These are phyloP conservation scores for Nematolebias whitei DNA, from an alignment of 2,113 vertebrate species.

Conservation along the genomic window DNA sequence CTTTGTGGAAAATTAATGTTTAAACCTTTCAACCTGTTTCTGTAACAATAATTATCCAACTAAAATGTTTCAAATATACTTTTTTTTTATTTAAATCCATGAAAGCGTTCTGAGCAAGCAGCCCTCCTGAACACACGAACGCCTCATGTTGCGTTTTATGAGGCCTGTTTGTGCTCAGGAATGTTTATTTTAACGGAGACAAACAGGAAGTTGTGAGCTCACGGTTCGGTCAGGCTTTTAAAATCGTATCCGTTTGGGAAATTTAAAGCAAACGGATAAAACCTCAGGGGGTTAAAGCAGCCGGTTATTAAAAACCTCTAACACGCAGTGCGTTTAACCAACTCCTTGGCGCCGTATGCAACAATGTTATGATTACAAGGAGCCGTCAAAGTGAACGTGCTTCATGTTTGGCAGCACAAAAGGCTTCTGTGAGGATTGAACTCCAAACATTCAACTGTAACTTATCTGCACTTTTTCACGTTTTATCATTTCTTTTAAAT, in stretches of 20 bases:
- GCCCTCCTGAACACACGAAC: slow-evolving; percentile 50
- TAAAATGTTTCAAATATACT: slow-evolving; percentile 3
- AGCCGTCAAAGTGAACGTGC: slow-evolving; percentile 9
- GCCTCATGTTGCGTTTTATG: slow-evolving; percentile 46
- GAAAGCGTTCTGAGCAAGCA: slow-evolving; percentile 2
- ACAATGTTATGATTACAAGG: slow-evolving; percentile 12
- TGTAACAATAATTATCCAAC: no score
- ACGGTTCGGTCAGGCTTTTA: slow-evolving; percentile 24
- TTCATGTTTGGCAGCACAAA: slow-evolving; percentile 25
- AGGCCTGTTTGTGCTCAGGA: slow-evolving; percentile 7
- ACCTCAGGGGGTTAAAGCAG: slow-evolving; percentile 16
- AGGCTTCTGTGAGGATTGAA: neutral
- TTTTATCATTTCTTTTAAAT: slow-evolving; percentile 17
- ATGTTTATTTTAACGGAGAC: slow-evolving; percentile 62
- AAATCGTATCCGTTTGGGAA: slow-evolving; percentile 39
- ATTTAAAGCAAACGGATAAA: slow-evolving; percentile 57
- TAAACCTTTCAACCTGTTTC: no score
- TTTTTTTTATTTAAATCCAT: slow-evolving; percentile 2
- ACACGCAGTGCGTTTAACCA: slow-evolving; percentile 16
- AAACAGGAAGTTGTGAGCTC: slow-evolving; percentile 52
- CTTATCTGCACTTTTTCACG: neutral
- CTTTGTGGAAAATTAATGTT: no score
- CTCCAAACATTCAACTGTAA: slow-evolving; percentile 22
- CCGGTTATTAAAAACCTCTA: slow-evolving; percentile 14
- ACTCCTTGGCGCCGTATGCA: neutral